Conservation (phyloP, 2,888 invertebrate genomes). For the Flexamia atlantica region DNA sequence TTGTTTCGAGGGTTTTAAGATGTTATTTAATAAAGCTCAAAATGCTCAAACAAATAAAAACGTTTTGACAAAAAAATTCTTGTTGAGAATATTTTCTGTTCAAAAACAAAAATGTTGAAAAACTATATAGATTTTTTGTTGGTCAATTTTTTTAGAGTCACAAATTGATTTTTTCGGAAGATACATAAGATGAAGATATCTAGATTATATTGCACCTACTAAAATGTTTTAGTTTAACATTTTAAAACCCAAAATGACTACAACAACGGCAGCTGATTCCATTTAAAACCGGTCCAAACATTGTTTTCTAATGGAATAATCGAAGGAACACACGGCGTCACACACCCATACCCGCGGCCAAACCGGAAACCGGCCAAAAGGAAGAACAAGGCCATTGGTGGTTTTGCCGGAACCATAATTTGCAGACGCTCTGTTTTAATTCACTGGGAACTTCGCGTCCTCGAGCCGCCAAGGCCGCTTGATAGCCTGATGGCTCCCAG, state of each 20-base stretch:
- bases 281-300: neutral
- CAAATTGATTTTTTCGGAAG: too few relatives aligned
- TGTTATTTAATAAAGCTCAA: too few relatives aligned
- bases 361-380: conserved; percentile 26
- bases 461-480: neutral
- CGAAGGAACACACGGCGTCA: neutral
- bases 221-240: neutral
- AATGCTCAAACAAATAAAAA: too few relatives aligned
- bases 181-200: too few relatives aligned
- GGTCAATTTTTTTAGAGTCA: too few relatives aligned
- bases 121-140: too few relatives aligned
- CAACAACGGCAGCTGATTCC: neutral
- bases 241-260: neutral
- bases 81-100: too few relatives aligned
- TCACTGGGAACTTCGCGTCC: conserved; percentile 41
- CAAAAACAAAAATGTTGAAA: too few relatives aligned
- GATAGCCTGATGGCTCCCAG: conserved; percentile 17
- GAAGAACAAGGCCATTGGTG: conserved; percentile 35
- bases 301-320: neutral
- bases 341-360: conserved; percentile 17
- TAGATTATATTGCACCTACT: too few relatives aligned
- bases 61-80: too few relatives aligned
- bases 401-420: conserved; percentile 44
- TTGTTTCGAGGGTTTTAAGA: too few relatives aligned
- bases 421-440: conserved; percentile 45